Conservation (phyloP, 2,888 invertebrate species). For the Tipula confusa region DNA sequence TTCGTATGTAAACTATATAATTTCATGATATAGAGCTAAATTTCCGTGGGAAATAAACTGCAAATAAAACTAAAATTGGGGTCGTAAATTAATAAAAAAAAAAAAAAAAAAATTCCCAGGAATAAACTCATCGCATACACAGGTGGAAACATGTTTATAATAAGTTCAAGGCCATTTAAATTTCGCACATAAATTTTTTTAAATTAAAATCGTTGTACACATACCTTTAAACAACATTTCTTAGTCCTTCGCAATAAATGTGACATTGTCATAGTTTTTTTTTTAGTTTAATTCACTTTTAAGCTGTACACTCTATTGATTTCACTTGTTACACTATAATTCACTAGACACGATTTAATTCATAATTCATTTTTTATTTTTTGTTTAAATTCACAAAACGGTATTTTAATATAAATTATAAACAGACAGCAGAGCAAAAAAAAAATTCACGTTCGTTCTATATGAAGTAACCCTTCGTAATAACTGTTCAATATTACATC, state of each 20-base stretch:
- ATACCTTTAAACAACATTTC: not conserved
- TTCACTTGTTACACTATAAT: not conserved
- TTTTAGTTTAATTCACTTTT: not conserved
- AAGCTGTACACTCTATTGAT: not conserved
- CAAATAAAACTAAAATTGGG: not conserved
- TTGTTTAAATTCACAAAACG: not conserved
- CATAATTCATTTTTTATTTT: not conserved
- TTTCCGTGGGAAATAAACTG: not conserved
- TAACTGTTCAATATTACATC: not conserved
- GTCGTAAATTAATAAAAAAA: not conserved
- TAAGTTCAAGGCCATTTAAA: not conserved
- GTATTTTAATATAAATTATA: not conserved
- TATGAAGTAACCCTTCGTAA: conserved; percentile 9
- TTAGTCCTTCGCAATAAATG: not conserved
- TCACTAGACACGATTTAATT: not conserved
- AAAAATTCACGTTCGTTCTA: not conserved
- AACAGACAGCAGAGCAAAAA: not conserved
- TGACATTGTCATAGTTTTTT: not conserved
- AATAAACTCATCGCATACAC: not conserved
- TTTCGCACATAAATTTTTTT: not conserved
- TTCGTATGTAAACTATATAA: not conserved
- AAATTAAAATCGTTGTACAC: no score
- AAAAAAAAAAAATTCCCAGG: no score
- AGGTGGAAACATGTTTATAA: not conserved
- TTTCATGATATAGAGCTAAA: not conserved